Percentiles rank a stretch among this genome's conserved stretches.
These are phyloP conservation scores for Coranthus polyacanthus DNA, from an alignment of 2,797 vertebrate species.

Conservation along the genomic window DNA sequence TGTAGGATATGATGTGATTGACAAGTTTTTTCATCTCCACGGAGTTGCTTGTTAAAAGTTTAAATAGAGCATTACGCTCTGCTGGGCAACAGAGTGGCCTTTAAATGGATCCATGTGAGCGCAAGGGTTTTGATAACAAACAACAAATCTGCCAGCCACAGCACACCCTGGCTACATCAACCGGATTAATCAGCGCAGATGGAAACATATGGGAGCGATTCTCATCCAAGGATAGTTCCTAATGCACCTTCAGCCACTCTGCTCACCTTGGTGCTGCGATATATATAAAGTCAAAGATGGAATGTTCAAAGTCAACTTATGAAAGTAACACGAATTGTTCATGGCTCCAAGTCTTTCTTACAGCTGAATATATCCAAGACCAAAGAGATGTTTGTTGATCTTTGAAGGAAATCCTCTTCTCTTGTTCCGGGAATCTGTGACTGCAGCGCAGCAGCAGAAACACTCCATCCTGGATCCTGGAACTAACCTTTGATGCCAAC, in stretches of 20 bases:
- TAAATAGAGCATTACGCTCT: constrained; percentile 42
- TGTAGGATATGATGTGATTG: constrained; percentile 21
- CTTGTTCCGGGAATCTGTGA: no score
- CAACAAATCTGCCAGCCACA: constrained; percentile 39
- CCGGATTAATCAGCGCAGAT: constrained; percentile 28
- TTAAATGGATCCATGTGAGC: constrained; percentile 73
- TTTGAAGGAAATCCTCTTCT: no score
- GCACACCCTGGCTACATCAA: constrained; percentile 16
- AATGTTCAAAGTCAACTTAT: constrained; percentile 5
- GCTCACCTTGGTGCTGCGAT: constrained; percentile 7
- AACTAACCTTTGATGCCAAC: no score
- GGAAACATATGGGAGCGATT: constrained; percentile 61
- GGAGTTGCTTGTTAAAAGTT: constrained; percentile 42
- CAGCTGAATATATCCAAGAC: no score
- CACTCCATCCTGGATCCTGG: no score
- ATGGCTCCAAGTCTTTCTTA: neutral
- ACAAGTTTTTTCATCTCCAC: constrained; percentile 41
- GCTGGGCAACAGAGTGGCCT: constrained; percentile 21
- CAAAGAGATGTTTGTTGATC: no score
- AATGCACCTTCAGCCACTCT: constrained; percentile 16
- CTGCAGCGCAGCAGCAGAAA: no score
- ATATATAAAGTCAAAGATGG: neutral
- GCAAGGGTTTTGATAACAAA: constrained; percentile 44
- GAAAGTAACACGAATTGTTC: neutral
- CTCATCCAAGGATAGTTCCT: constrained; percentile 10